phyloP scores from a whole-genome alignment of 2,113 vertebrate species.

The Strix aluco region DNA sequence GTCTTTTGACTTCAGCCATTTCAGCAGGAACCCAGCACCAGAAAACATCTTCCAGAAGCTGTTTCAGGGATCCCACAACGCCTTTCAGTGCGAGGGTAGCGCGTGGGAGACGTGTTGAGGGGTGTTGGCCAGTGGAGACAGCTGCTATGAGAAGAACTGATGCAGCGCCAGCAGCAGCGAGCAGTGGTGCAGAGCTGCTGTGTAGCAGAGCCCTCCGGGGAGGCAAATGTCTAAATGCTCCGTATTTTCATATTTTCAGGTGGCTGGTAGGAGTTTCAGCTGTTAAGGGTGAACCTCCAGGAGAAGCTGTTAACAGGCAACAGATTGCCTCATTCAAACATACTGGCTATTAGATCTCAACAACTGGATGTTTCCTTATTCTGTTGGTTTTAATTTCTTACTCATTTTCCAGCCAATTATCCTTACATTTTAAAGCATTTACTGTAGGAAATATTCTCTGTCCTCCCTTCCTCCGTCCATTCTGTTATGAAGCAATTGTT shows the following conservation, averaged over 20 bases:
- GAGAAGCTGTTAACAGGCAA: neutral
- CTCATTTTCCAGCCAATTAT: neutral
- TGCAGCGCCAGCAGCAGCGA: neutral
- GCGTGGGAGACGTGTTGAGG: neutral
- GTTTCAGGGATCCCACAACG: neutral
- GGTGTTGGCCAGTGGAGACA: neutral
- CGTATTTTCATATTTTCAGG: neutral
- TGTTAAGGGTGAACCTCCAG: neutral
- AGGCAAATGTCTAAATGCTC: neutral
- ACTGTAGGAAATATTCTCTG: neutral
- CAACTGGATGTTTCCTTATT: neutral
- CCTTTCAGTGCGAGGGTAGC: neutral
- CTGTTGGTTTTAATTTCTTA: neutral
- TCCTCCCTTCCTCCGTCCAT: neutral
- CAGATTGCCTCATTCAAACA: neutral
- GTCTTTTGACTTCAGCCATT: neutral
- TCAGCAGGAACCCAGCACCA: neutral
- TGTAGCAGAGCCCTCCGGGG: fast-evolving
- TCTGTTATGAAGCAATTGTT: neutral
- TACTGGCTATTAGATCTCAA: neutral
- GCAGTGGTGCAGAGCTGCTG: neutral
- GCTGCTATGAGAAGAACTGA: neutral
- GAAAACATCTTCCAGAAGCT: neutral
- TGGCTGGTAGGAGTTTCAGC: neutral
- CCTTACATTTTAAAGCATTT: neutral